Percentiles rank a stretch among this genome's conserved stretches.
Evolutionary conservation across 2,888 invertebrate species (phyloP).

Genomic region (Unio delphinus): DNA sequence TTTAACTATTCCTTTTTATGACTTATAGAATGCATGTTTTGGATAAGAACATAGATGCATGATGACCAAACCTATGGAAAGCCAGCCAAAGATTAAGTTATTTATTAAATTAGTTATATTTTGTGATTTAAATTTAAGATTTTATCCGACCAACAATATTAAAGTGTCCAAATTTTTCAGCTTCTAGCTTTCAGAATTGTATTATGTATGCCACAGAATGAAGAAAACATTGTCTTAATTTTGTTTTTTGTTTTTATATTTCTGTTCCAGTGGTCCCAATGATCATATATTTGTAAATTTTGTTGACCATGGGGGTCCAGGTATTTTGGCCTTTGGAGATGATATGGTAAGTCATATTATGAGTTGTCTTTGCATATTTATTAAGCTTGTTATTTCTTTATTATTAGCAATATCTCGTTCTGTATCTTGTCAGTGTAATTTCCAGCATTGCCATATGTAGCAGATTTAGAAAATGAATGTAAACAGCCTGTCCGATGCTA

Average conservation of each 20-base stretch:
- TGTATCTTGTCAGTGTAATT: background rate
- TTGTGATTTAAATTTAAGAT: background rate
- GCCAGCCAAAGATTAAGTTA: no score
- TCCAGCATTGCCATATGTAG: no score
- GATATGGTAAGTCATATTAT: slow-evolving; percentile 44
- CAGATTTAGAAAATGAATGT: no score
- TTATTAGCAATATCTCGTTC: background rate
- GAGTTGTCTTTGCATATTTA: no score
- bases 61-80: no score
- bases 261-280: slow-evolving; percentile 73
- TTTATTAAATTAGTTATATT: no score
- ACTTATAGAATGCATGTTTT: no score
- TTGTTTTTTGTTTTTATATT: background rate
- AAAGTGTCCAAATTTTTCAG: background rate
- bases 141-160: background rate
- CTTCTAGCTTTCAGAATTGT: no score
- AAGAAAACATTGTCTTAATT: background rate
- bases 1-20: no score
- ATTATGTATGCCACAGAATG: no score
- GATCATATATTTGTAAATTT: slow-evolving; percentile 78
- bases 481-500: no score
- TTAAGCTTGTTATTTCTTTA: background rate
- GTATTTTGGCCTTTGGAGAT: slow-evolving; percentile 75
- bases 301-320: slow-evolving; percentile 78
- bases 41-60: no score